These are phyloP conservation scores for Mactromeris polynyma DNA, from an alignment of 2,888 invertebrate genomes.

Conservation along the genomic window DNA sequence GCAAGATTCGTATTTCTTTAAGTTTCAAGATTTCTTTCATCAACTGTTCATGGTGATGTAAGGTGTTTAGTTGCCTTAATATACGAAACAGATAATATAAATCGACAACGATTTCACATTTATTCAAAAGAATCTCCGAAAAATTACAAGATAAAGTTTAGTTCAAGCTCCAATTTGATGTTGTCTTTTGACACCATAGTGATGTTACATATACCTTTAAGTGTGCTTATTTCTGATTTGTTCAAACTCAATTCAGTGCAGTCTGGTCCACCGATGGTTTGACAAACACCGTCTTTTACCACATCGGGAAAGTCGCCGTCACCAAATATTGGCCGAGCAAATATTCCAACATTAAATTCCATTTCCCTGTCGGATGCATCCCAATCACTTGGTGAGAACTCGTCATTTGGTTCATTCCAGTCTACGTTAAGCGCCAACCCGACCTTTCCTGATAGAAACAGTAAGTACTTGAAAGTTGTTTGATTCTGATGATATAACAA, in stretches of 20 bases:
- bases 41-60: no score
- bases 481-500: no score
- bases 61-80: no score
- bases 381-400: slow-evolving; percentile 63
- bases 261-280: slow-evolving; percentile 72
- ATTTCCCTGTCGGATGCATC: slow-evolving; percentile 66
- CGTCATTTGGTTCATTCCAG: slow-evolving; percentile 70
- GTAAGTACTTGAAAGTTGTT: no score
- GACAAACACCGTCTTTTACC: slow-evolving; percentile 69
- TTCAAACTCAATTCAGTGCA: slow-evolving; percentile 83
- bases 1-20: no score
- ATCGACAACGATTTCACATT: no score
- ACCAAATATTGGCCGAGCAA: slow-evolving; percentile 71
- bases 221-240: slow-evolving; percentile 76
- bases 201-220: slow-evolving; percentile 78
- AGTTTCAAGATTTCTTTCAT: no score
- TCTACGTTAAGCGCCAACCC: slow-evolving; percentile 64
- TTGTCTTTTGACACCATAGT: no score
- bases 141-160: no score
- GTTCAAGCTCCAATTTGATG: no score
- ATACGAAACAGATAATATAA: no score
- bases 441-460: slow-evolving; percentile 61
- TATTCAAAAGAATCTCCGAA: no score
- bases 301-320: slow-evolving; percentile 66
- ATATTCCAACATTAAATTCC: slow-evolving; percentile 69